Conservation (phyloP, 1,140 invertebrate species). For the Neodiprion virginianus region DNA sequence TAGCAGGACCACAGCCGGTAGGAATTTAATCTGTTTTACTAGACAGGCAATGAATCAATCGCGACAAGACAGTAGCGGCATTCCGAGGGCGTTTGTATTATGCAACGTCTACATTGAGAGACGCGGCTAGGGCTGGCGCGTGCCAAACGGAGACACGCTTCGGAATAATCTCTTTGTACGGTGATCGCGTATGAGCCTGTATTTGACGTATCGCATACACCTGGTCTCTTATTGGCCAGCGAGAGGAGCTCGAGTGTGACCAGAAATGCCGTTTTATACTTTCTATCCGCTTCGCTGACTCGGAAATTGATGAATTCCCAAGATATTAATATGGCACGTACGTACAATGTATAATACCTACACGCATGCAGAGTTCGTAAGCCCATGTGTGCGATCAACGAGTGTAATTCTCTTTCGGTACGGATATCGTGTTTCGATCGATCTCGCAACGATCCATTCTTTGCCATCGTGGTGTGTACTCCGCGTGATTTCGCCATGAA, state of each 20-base stretch:
- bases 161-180: background rate
- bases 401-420: too few species aligned
- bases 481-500: too few species aligned
- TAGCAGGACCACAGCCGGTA: background rate
- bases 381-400: too few species aligned
- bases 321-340: background rate
- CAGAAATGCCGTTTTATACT: slow-evolving; percentile 7
- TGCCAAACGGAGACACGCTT: background rate
- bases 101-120: background rate
- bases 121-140: background rate
- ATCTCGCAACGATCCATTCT: too few species aligned
- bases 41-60: background rate
- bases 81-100: background rate
- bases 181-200: background rate
- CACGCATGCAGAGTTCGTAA: too few species aligned
- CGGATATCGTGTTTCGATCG: too few species aligned
- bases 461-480: too few species aligned
- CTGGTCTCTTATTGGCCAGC: background rate
- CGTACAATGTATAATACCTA: too few species aligned
- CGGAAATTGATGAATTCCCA: slow-evolving; percentile 5
- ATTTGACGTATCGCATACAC: background rate
- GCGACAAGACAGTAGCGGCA: background rate
- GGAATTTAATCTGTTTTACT: background rate
- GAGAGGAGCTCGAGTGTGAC: background rate
- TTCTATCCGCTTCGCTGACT: background rate